These are phyloP conservation scores for Ceramica pisi DNA, from an alignment of 2,888 invertebrate genomes.

Conservation along the genomic window DNA sequence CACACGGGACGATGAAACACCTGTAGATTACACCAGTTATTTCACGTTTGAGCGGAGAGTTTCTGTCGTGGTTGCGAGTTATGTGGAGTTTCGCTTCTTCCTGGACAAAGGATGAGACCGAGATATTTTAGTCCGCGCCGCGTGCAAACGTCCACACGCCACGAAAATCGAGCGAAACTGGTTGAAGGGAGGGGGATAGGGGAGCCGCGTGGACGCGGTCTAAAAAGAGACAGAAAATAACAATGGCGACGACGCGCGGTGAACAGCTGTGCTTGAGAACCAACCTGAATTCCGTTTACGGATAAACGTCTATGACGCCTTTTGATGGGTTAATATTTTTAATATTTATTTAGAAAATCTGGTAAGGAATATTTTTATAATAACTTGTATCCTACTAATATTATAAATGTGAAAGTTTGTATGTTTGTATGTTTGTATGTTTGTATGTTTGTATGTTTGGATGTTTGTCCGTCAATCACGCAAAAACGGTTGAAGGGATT, in stretches of 20 bases:
- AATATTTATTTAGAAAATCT: too few relatives aligned
- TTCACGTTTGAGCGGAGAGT: constrained; percentile 63
- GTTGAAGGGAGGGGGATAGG: constrained; percentile 71
- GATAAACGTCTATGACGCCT: not conserved
- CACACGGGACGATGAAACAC: constrained; percentile 79
- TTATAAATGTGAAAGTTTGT: too few relatives aligned
- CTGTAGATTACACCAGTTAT: constrained; percentile 76
- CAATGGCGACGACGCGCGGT: constrained; percentile 84
- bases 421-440: too few relatives aligned
- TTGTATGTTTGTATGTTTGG: too few relatives aligned
- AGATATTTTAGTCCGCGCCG: constrained; percentile 74
- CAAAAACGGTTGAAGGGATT: too few relatives aligned
- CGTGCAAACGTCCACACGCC: constrained; percentile 78
- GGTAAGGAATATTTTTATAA: too few relatives aligned
- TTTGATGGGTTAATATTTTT: not conserved
- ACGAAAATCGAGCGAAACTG: constrained; percentile 89
- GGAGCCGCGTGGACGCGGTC: constrained; percentile 71
- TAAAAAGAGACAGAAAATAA: constrained; percentile 81
- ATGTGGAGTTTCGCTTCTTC: constrained; percentile 76
- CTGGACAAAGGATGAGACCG: constrained; percentile 89
- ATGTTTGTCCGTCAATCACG: too few relatives aligned
- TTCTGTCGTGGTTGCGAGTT: constrained; percentile 55
- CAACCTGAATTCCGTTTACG: constrained; percentile 22
- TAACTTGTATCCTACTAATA: too few relatives aligned
- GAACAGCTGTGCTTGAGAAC: constrained; percentile 81